These are phyloP conservation scores for Ylistrum balloti DNA, from an alignment of 1,140 invertebrate genomes.

Conservation along the genomic window DNA sequence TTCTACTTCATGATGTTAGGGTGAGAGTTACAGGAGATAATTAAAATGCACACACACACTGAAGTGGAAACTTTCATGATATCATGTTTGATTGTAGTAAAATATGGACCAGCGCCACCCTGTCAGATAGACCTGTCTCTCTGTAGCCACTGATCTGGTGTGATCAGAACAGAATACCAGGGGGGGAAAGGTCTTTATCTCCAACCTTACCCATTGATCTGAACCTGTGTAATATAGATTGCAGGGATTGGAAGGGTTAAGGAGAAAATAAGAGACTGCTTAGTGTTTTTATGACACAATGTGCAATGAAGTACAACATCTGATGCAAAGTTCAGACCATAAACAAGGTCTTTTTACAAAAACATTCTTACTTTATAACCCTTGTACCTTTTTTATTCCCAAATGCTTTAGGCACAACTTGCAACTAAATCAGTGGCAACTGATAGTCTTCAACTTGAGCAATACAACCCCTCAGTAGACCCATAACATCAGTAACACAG, in stretches of 20 bases:
- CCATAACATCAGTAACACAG: too few relatives aligned
- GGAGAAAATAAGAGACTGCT: conserved; percentile 25
- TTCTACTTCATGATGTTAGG: too few relatives aligned
- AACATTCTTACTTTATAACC: neutral
- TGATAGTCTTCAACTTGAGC: neutral
- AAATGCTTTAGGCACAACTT: neutral
- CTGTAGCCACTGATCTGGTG: neutral
- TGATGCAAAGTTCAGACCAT: neutral
- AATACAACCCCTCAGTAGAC: neutral
- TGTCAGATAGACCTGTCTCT: neutral
- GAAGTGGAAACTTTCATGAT: neutral
- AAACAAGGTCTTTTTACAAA: neutral
- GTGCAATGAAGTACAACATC: conserved; percentile 19
- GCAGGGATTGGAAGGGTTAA: conserved; percentile 4
- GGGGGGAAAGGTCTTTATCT: neutral
- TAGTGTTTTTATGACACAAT: conserved; percentile 9
- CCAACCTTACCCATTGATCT: neutral
- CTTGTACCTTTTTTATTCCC: neutral
- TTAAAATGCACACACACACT: neutral
- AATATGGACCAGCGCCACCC: neutral
- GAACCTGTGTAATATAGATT: conserved; percentile 11
- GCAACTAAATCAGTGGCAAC: conserved; percentile 14
- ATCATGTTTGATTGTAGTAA: neutral
- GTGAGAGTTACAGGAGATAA: neutral
- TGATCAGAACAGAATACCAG: neutral